A percentile compares a stretch with the other conserved stretches of the same genome.
phyloP scores from a whole-genome alignment of 1,140 invertebrate species.

The Musca domestica region DNA sequence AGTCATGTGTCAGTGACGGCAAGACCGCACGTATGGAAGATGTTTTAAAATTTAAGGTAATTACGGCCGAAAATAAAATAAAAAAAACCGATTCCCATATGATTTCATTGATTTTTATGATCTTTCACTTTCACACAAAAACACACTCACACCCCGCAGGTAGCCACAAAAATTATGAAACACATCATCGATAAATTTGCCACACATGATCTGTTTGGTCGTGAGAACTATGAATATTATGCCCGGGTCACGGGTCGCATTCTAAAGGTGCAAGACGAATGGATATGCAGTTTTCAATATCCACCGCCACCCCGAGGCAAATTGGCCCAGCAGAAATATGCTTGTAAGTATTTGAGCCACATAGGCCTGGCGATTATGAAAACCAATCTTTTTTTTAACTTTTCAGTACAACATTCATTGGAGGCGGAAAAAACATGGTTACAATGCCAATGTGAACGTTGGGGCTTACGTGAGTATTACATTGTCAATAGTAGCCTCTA shows the following conservation, averaged over 20 bases:
- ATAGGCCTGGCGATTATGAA: too few species aligned
- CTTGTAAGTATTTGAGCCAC: conserved; percentile 69
- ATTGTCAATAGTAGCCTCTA: too few species aligned
- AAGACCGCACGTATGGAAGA: conserved; percentile 94
- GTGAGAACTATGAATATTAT: conserved; percentile 97
- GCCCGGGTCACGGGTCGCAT: conserved; percentile 90
- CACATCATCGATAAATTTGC: conserved; percentile 97
- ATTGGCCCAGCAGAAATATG: conserved; percentile 57
- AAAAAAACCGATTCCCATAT: neutral
- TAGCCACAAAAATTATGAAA: conserved; percentile 91
- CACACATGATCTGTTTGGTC: conserved; percentile 89
- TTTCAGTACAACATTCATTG: conserved; percentile 75
- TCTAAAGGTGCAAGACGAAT: conserved; percentile 87
- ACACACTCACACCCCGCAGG: conserved; percentile 57
- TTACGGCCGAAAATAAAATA: conserved; percentile 18
- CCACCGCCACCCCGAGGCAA: conserved; percentile 71
- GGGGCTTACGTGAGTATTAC: conserved; percentile 66
- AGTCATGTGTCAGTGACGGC: conserved; percentile 90
- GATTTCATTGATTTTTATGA: neutral
- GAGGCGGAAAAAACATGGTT: conserved; percentile 86
- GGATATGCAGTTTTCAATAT: conserved; percentile 91
- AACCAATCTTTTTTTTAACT: neutral
- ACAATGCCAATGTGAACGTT: conserved; percentile 81
- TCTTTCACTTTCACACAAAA: neutral
- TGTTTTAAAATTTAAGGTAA: conserved; percentile 88